Evolutionary conservation across 2,113 vertebrate species (phyloP).

Genomic region (Hipposideros armiger): DNA sequence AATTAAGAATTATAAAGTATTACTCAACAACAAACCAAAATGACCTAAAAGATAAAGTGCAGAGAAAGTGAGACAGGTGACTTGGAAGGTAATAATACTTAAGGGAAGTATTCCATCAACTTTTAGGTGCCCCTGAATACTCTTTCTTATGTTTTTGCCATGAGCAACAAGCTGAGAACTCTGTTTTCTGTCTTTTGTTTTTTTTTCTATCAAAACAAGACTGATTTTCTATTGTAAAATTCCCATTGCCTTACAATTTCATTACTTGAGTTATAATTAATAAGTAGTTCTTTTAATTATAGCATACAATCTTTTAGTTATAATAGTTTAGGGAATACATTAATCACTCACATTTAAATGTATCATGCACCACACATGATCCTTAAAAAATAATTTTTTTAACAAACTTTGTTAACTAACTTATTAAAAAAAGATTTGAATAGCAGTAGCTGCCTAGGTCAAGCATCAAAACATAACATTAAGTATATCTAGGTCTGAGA

Average conservation of each 20-base stretch:
- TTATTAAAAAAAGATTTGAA: conserved; percentile 65
- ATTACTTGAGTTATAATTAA: conserved; percentile 3
- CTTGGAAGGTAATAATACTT: not conserved
- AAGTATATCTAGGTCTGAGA: not conserved
- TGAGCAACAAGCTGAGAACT: not conserved
- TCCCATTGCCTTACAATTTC: not conserved
- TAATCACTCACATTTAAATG: conserved; percentile 68
- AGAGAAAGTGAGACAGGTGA: not conserved
- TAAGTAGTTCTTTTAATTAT: conserved; percentile 56
- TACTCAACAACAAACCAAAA: not conserved
- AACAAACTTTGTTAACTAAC: not conserved
- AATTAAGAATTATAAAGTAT: not conserved
- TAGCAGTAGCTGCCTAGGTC: conserved; percentile 51
- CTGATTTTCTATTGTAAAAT: conserved; percentile 20
- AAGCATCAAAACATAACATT: not conserved
- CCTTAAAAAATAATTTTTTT: conserved; percentile 41
- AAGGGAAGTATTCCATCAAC: not conserved
- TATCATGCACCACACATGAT: not conserved
- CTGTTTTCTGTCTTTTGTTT: not conserved
- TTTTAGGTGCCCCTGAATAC: conserved; percentile 33
- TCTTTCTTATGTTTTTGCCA: not conserved
- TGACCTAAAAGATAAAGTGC: not conserved
- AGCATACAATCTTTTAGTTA: not conserved
- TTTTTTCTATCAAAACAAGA: not conserved
- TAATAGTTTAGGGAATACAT: not conserved